Percentiles rank a stretch among this genome's conserved stretches.
Evolutionary conservation across 2,797 vertebrate species (phyloP).

Genomic region (Darevskia mixta): DNA sequence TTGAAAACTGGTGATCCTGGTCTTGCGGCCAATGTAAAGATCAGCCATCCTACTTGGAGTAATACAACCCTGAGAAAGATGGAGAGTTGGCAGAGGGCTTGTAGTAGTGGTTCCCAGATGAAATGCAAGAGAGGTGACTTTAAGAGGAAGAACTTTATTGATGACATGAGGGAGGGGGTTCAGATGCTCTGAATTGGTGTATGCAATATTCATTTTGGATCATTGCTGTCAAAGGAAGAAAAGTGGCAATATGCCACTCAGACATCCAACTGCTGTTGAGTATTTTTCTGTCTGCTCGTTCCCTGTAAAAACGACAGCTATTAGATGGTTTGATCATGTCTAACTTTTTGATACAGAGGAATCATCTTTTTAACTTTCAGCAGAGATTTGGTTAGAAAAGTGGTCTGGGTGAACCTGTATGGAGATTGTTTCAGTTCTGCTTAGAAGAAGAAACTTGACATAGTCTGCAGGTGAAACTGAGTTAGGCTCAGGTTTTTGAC

Average conservation of each 20-base stretch:
- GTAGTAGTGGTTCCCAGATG: background rate
- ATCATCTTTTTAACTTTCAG: background rate
- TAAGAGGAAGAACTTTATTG: background rate
- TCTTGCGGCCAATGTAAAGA: background rate
- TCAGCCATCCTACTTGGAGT: background rate
- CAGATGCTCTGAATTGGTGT: constrained; percentile 8
- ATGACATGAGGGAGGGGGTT: rapidly evolving
- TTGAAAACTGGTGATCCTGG: background rate
- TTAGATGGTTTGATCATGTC: constrained; percentile 23
- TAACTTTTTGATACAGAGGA: background rate
- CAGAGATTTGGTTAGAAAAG: background rate
- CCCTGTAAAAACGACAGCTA: background rate
- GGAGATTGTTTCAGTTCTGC: background rate
- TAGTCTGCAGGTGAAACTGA: background rate
- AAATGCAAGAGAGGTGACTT: background rate
- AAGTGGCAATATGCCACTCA: constrained; percentile 23
- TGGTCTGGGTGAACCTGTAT: background rate
- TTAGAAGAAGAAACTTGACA: rapidly evolving
- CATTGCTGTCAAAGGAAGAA: background rate
- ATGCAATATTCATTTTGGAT: background rate
- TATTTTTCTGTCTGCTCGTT: background rate
- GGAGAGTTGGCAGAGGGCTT: background rate
- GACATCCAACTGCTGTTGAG: background rate
- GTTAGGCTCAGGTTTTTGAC: background rate
- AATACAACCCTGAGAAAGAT: background rate